Conservation (phyloP, 2,888 invertebrate genomes). For the Watsonalla binaria region DNA sequence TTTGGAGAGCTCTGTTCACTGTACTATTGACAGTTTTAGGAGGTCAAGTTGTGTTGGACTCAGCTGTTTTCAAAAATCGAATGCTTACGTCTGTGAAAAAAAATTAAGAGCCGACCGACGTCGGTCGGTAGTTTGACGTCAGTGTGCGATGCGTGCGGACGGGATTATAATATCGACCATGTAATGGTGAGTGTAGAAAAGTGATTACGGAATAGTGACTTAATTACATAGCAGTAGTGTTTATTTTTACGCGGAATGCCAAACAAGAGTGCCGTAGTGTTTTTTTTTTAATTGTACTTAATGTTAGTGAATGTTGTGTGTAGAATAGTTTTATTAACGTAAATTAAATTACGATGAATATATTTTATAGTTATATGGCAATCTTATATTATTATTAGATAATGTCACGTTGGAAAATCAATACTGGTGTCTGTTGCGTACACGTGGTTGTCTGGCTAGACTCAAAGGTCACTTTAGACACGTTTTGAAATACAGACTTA, state of each 20-base stretch:
- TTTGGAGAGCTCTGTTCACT: conserved; percentile 11
- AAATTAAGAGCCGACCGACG: conserved; percentile 16
- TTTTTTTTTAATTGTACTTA: conserved; percentile 1
- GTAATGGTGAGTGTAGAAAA: conserved; percentile 66
- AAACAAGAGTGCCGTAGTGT: conserved; percentile 30
- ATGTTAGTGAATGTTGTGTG: conserved; percentile 51
- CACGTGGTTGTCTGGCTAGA: conserved; percentile 4
- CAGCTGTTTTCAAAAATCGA: conserved; percentile 73
- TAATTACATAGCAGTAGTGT: conserved; percentile 38
- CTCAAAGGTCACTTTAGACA: background rate
- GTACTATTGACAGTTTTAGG: conserved; percentile 11
- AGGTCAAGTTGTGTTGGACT: conserved; percentile 41
- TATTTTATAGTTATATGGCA: conserved; percentile 10
- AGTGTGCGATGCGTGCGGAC: conserved; percentile 49
- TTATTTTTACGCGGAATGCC: conserved; percentile 39
- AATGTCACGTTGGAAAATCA: conserved; percentile 17
- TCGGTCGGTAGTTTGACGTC: conserved; percentile 55
- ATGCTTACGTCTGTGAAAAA: conserved; percentile 37
- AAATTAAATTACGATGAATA: conserved; percentile 20
- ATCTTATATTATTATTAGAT: conserved; percentile 1
- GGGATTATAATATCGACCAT: conserved; percentile 44
- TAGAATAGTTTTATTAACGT: conserved; percentile 23
- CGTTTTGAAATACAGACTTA: conserved; percentile 4
- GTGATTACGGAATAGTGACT: conserved; percentile 37
- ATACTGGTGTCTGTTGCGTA: conserved; percentile 10